Percentiles rank a stretch among this genome's conserved stretches.
phyloP scores from a whole-genome alignment of 2,888 invertebrate species.

The Acrobeloides nanus region DNA sequence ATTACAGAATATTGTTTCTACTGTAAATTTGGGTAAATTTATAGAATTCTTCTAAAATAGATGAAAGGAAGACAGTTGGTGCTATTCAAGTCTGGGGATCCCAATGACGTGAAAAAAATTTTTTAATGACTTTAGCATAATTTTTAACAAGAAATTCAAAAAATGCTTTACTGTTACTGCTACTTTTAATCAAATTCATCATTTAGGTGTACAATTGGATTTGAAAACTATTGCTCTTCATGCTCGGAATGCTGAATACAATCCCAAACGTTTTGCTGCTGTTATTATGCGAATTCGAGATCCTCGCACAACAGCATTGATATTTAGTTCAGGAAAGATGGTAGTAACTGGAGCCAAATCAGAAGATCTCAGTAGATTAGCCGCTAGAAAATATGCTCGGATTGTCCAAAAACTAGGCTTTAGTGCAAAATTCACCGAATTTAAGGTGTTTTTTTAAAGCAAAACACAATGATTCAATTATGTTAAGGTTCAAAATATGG shows the following conservation, averaged over 20 bases:
- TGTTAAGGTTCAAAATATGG: slow-evolving; percentile 64
- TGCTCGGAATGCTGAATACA: slow-evolving; percentile 86
- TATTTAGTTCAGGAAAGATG: slow-evolving; percentile 79
- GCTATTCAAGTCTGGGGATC: too few relatives aligned
- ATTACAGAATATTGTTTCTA: slow-evolving; percentile 80
- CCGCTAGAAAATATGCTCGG: slow-evolving; percentile 73
- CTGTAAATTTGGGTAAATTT: slow-evolving; percentile 71
- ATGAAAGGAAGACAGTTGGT: too few relatives aligned
- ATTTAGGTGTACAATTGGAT: slow-evolving; percentile 73
- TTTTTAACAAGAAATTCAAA: too few relatives aligned
- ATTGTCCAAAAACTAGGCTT: slow-evolving; percentile 76
- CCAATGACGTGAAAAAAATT: not conserved
- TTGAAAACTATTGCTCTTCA: slow-evolving; percentile 91
- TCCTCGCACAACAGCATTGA: slow-evolving; percentile 70
- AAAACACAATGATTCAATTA: not conserved
- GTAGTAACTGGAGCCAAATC: slow-evolving; percentile 79
- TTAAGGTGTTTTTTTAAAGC: too few relatives aligned
- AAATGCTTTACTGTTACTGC: too few relatives aligned
- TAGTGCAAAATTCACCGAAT: slow-evolving; percentile 57
- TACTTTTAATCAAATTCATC: not conserved
- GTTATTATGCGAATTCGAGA: slow-evolving; percentile 89
- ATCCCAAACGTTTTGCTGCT: slow-evolving; percentile 90
- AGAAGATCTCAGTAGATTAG: slow-evolving; percentile 71
- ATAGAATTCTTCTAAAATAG: too few relatives aligned
- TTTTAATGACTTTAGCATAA: not conserved